Evolutionary conservation across 2,797 vertebrate species (phyloP).

Genomic region (Tiaroga cobitis): DNA sequence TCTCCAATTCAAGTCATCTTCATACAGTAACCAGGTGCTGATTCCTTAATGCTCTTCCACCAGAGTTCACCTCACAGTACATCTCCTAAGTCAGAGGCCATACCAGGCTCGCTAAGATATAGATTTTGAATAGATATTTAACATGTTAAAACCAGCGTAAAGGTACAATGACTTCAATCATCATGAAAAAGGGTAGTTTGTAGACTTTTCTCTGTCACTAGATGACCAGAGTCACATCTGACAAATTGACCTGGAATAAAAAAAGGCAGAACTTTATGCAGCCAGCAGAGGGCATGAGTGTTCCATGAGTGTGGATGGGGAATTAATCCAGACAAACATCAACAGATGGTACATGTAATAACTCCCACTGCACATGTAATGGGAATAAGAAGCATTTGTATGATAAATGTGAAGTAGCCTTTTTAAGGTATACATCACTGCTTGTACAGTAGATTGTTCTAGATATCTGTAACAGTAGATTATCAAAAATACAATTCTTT

Average conservation of each 20-base stretch:
- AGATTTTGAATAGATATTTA: constrained; percentile 1
- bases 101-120: background rate
- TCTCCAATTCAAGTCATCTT: constrained; percentile 9
- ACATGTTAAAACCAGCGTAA: constrained; percentile 13
- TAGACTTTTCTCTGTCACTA: constrained; percentile 2
- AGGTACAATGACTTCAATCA: background rate
- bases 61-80: constrained; percentile 2
- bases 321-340: constrained; percentile 6
- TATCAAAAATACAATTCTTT: background rate
- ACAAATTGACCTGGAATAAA: constrained; percentile 22
- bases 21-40: constrained; percentile 2
- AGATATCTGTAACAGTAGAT: background rate
- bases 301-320: background rate
- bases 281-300: constrained; percentile 47
- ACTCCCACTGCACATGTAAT: background rate
- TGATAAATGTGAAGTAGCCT: background rate
- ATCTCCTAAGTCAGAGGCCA: background rate
- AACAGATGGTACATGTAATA: constrained; percentile 19
- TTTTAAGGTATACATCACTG: background rate
- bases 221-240: background rate
- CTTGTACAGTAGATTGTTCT: constrained; percentile 9
- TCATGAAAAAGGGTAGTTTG: background rate
- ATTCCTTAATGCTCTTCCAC: background rate
- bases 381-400: constrained; percentile 2
- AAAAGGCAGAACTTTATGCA: constrained; percentile 9